Conservation (phyloP, 2,888 invertebrate genomes). For the Selenia dentaria region DNA sequence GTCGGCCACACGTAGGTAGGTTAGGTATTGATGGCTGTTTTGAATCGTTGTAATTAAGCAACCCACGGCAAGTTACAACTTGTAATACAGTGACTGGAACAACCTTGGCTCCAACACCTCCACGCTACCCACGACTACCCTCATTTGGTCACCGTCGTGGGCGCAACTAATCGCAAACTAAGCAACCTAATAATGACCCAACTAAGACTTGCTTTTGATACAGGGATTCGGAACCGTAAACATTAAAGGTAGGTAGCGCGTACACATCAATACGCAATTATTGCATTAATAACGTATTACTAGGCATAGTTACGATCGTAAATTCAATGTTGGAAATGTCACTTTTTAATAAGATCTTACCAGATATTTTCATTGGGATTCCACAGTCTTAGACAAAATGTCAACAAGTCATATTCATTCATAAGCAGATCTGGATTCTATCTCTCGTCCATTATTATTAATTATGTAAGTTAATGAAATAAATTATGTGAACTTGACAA, state of each 20-base stretch:
- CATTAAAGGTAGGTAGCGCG: conserved; percentile 66
- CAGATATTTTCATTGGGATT: too few species aligned
- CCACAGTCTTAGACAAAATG: too few species aligned
- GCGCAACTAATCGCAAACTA: conserved; percentile 74
- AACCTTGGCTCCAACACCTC: conserved; percentile 82
- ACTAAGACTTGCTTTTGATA: conserved; percentile 68
- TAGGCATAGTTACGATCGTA: neutral
- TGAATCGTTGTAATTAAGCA: conserved; percentile 74
- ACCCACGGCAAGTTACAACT: conserved; percentile 70
- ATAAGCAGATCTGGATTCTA: too few species aligned
- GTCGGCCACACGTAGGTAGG: conserved; percentile 13
- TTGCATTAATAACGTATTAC: conserved; percentile 20
- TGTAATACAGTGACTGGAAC: conserved; percentile 76
- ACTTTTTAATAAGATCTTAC: too few species aligned
- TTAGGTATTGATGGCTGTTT: conserved; percentile 54
- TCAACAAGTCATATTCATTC: too few species aligned
- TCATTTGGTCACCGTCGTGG: conserved; percentile 81
- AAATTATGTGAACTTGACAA: too few species aligned
- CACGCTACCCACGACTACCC: conserved; percentile 80
- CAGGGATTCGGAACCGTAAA: conserved; percentile 70
- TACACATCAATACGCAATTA: conserved; percentile 63
- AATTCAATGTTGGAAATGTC: neutral
- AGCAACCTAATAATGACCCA: conserved; percentile 77
- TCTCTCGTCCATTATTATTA: too few species aligned
- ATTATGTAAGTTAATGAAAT: too few species aligned